Evolutionary conservation across 2,113 vertebrate species (phyloP).

Genomic region (Penelope pileata): DNA sequence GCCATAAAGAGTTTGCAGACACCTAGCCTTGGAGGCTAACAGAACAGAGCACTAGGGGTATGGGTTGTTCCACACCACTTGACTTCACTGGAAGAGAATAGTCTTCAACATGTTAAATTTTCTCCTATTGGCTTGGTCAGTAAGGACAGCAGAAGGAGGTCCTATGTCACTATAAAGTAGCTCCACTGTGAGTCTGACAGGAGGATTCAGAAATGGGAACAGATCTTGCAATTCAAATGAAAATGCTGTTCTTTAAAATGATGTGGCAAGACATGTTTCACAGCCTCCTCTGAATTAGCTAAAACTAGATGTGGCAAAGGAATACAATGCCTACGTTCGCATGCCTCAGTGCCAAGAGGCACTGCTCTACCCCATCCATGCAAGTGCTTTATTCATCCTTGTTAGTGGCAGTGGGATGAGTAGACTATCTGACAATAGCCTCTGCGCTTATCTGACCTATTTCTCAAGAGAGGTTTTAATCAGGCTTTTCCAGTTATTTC

Average conservation of each 20-base stretch:
- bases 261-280: background rate
- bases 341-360: slow-evolving; percentile 23
- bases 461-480: slow-evolving; percentile 46
- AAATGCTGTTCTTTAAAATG: slow-evolving; percentile 13
- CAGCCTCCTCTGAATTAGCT: slow-evolving; percentile 39
- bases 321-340: background rate
- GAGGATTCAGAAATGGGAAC: background rate
- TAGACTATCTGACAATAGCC: slow-evolving; percentile 61
- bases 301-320: slow-evolving; percentile 28
- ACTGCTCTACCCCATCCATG: background rate
- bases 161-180: background rate
- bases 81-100: background rate
- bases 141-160: background rate
- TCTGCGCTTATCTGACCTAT: slow-evolving; percentile 49
- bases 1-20: background rate
- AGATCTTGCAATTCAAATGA: slow-evolving; percentile 9
- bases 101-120: background rate
- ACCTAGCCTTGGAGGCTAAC: background rate
- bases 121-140: background rate
- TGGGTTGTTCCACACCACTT: background rate
- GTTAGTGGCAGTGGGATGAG: slow-evolving; percentile 25
- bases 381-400: slow-evolving; percentile 52
- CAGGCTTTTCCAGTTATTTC: slow-evolving; percentile 27
- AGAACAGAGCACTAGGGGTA: background rate
- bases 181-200: background rate